These are phyloP conservation scores for Fratercula arctica DNA, from an alignment of 2,797 vertebrate genomes.

Conservation along the genomic window DNA sequence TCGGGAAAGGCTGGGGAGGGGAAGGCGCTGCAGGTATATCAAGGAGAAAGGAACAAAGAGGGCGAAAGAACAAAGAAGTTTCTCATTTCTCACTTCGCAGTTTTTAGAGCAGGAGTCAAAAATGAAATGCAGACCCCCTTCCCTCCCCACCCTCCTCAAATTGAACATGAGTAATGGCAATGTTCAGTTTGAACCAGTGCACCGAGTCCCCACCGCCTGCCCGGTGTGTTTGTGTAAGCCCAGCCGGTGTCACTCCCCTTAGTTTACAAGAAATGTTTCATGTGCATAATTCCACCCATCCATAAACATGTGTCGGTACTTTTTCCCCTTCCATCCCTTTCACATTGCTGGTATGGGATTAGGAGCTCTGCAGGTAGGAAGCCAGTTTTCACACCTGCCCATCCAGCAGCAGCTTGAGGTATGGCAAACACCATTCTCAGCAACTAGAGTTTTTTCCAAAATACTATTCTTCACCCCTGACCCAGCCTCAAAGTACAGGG, in stretches of 20 bases:
- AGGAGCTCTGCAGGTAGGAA: neutral
- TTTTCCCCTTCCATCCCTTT: neutral
- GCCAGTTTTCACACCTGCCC: neutral
- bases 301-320: neutral
- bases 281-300: neutral
- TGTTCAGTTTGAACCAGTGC: neutral
- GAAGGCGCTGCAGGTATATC: neutral
- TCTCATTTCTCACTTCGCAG: neutral
- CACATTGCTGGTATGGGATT: neutral
- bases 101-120: neutral
- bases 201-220: neutral
- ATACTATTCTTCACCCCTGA: neutral
- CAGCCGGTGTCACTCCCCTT: accelerated
- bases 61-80: neutral
- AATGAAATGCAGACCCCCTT: neutral
- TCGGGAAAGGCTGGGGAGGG: neutral
- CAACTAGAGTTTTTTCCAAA: neutral
- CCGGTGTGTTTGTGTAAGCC: neutral
- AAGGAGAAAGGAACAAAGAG: neutral
- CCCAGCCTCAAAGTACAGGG: neutral
- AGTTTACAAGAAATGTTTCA: neutral
- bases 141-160: neutral
- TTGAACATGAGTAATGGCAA: neutral
- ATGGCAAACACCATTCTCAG: neutral
- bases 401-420: neutral